Percentiles rank a stretch among this genome's conserved stretches.
Conservation (phyloP, 1,140 invertebrate species). For the Drosophila sturtevanti region DNA sequence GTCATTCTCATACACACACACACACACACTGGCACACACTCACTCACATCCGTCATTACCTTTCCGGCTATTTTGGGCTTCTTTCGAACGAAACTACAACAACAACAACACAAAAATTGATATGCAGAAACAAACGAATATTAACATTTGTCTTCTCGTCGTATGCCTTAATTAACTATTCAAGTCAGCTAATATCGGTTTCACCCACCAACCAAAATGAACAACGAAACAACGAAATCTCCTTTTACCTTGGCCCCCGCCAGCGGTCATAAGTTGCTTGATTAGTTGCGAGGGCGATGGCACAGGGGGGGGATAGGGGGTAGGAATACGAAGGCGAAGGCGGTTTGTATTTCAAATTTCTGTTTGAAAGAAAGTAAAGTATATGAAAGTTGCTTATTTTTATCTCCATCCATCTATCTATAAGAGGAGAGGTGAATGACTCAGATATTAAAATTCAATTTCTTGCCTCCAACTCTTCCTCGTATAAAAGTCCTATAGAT, state of each 20-base stretch:
- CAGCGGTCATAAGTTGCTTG: neutral
- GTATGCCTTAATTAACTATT: conserved; percentile 74
- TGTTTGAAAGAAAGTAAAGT: conserved; percentile 67
- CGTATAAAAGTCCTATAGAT: neutral
- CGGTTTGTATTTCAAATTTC: conserved; percentile 65
- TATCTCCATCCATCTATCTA: neutral
- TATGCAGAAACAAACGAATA: conserved; percentile 49
- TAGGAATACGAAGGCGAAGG: neutral
- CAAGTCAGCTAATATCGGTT: conserved; percentile 79
- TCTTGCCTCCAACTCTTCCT: neutral
- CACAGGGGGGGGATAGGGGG: neutral
- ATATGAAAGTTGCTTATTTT: neutral
- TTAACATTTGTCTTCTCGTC: conserved; percentile 60
- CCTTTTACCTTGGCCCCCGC: conserved; percentile 47
- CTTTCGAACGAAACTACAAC: conserved; percentile 13
- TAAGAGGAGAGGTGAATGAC: conserved; percentile 72
- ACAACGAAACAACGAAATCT: conserved; percentile 48
- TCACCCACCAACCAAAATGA: conserved; percentile 77
- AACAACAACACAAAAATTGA: conserved; percentile 33
- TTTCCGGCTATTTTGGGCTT: conserved; percentile 48
- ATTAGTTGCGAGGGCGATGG: neutral
- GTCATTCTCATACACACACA: neutral
- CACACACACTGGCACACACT: neutral
- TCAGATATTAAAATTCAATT: conserved; percentile 68
- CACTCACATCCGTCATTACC: conserved; percentile 49